phyloP scores from a whole-genome alignment of 2,888 invertebrate species.

The Macrosiphum euphorbiae region DNA sequence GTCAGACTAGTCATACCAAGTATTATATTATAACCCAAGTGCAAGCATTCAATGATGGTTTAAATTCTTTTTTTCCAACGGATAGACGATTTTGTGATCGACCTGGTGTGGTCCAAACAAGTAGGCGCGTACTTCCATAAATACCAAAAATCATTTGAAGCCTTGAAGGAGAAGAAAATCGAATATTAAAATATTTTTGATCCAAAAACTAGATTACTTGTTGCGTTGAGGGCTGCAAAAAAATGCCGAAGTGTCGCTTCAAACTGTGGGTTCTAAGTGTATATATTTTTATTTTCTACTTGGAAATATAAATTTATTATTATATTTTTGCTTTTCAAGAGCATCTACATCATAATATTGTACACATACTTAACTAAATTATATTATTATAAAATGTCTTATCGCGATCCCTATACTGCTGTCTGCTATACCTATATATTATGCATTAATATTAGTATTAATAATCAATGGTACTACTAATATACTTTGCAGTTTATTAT shows the following conservation, averaged over 20 bases:
- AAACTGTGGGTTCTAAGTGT: background rate
- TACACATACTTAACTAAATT: background rate
- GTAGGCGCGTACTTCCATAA: background rate
- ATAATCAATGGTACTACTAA: background rate
- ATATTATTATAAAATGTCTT: background rate
- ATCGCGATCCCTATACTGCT: background rate
- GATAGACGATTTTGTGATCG: background rate
- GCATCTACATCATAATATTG: background rate
- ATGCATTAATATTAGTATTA: background rate
- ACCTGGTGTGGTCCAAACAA: background rate
- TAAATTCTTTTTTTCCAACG: background rate
- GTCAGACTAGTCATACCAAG: background rate
- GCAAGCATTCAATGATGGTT: background rate
- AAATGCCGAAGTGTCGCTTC: background rate
- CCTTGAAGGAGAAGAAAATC: background rate
- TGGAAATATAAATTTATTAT: background rate
- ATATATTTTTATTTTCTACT: background rate
- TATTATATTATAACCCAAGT: background rate
- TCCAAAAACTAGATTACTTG: background rate
- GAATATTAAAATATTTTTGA: background rate
- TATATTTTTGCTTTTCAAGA: background rate
- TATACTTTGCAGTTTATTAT: background rate
- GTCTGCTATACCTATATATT: background rate
- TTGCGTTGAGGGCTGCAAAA: background rate
- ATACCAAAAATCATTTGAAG: no score